phyloP scores from a whole-genome alignment of 2,888 invertebrate species.

The Cryptus viduatorius region DNA sequence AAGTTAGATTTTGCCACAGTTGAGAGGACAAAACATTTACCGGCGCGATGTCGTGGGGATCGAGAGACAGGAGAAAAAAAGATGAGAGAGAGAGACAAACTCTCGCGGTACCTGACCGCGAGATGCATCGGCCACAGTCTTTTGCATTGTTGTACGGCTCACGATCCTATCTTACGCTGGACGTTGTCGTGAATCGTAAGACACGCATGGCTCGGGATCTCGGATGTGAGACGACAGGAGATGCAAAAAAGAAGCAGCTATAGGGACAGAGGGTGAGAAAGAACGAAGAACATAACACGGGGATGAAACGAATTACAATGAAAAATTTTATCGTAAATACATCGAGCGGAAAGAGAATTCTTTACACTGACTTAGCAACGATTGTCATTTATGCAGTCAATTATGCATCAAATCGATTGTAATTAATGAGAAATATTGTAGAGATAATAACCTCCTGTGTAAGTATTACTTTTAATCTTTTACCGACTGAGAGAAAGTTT shows the following conservation, averaged over 20 bases:
- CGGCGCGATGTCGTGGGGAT: slow-evolving; percentile 7
- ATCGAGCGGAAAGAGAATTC: too few relatives aligned
- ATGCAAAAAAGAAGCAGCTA: slow-evolving; percentile 16
- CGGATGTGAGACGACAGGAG: slow-evolving; percentile 49
- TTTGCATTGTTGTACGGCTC: slow-evolving; percentile 77
- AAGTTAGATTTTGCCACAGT: slow-evolving; percentile 16
- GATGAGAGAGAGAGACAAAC: slow-evolving; percentile 14
- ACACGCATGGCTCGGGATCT: slow-evolving; percentile 71
- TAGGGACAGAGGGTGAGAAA: slow-evolving; percentile 37
- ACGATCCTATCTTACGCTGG: slow-evolving; percentile 81
- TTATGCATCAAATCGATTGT: too few relatives aligned
- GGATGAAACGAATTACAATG: slow-evolving; percentile 55
- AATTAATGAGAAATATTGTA: too few relatives aligned
- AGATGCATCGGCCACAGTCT: slow-evolving; percentile 64
- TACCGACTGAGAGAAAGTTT: too few relatives aligned
- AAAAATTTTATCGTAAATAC: too few relatives aligned
- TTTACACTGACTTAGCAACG: too few relatives aligned
- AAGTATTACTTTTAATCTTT: too few relatives aligned
- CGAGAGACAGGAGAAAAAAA: slow-evolving; percentile 12
- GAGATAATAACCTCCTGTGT: too few relatives aligned
- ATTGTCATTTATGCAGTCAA: too few relatives aligned
- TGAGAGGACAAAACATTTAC: slow-evolving; percentile 64
- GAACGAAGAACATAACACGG: slow-evolving; percentile 40
- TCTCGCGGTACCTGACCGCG: slow-evolving; percentile 60
- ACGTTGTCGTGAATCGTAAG: slow-evolving; percentile 83